phyloP scores from a whole-genome alignment of 2,888 invertebrate species.

The Ectobius pallidus region DNA sequence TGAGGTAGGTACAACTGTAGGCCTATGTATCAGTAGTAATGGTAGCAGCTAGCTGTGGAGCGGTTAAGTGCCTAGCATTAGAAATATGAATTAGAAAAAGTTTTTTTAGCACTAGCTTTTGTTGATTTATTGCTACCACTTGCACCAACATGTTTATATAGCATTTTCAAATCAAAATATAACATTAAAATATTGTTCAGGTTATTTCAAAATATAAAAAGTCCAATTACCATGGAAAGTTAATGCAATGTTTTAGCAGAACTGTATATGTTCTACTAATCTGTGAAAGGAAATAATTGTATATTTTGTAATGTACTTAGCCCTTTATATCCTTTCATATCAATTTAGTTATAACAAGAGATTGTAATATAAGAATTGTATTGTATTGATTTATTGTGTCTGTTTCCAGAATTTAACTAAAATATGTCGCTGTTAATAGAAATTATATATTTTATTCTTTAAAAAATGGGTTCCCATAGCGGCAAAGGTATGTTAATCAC shows the following conservation, averaged over 20 bases:
- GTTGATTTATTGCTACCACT: not conserved
- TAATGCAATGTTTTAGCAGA: not conserved
- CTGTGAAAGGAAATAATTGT: constrained; percentile 16
- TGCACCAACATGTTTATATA: constrained; percentile 18
- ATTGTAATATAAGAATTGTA: constrained; percentile 19
- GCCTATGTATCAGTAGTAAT: too few relatives aligned
- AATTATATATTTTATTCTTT: constrained; percentile 21
- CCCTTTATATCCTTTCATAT: constrained; percentile 6
- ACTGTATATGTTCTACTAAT: not conserved
- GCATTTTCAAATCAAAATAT: constrained; percentile 10
- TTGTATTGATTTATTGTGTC: constrained; percentile 15
- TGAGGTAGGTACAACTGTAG: too few relatives aligned
- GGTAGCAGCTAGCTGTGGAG: too few relatives aligned
- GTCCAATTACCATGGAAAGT: constrained; percentile 12
- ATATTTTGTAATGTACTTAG: constrained; percentile 32
- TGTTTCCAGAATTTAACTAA: not conserved
- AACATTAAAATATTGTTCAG: constrained; percentile 14
- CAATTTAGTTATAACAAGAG: constrained; percentile 5
- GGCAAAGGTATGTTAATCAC: not conserved
- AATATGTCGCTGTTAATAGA: not conserved
- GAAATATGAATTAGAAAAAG: too few relatives aligned
- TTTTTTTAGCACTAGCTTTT: not conserved
- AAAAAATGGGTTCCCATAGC: constrained; percentile 3
- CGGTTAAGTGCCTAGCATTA: too few relatives aligned
- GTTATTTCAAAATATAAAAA: not conserved